These are phyloP conservation scores for Tokudaia muenninki DNA, from an alignment of 2,797 vertebrate species.

Conservation along the genomic window DNA sequence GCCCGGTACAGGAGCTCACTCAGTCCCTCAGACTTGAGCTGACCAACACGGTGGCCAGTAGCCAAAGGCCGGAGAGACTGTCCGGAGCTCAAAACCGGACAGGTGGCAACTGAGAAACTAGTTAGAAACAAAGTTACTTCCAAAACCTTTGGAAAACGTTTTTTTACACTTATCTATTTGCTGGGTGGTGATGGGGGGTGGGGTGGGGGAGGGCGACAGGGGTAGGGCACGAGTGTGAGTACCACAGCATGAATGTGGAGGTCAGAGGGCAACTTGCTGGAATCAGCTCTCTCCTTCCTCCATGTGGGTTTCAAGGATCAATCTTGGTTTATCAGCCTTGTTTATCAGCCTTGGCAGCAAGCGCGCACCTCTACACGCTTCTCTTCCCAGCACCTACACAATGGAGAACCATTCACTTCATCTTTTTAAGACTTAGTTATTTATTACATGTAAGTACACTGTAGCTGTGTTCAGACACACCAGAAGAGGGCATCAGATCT, in stretches of 20 bases:
- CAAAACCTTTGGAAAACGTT: background rate
- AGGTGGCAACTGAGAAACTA: background rate
- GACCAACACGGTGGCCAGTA: background rate
- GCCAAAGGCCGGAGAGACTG: background rate
- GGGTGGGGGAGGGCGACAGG: fast-evolving
- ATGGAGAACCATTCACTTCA: too few species aligned
- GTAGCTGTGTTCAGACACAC: too few species aligned
- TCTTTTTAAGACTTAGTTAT: too few species aligned
- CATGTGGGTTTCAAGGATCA: background rate
- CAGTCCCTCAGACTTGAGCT: background rate
- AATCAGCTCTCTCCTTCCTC: background rate
- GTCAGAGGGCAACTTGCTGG: background rate
- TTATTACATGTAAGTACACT: too few species aligned
- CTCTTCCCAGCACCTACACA: too few species aligned
- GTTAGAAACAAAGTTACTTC: background rate
- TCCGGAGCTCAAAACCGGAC: background rate
- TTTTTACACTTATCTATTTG: background rate
- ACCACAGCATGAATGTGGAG: too few species aligned
- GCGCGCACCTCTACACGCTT: background rate
- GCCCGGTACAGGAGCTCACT: background rate
- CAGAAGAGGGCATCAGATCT: too few species aligned
- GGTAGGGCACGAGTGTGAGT: too few species aligned
- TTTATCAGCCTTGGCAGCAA: background rate
- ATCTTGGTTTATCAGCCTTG: background rate
- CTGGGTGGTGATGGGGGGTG: fast-evolving